Base-by-base conservation (phyloP, 1,140 invertebrate species). In the Trachymyrmex septentrionalis region DNA sequence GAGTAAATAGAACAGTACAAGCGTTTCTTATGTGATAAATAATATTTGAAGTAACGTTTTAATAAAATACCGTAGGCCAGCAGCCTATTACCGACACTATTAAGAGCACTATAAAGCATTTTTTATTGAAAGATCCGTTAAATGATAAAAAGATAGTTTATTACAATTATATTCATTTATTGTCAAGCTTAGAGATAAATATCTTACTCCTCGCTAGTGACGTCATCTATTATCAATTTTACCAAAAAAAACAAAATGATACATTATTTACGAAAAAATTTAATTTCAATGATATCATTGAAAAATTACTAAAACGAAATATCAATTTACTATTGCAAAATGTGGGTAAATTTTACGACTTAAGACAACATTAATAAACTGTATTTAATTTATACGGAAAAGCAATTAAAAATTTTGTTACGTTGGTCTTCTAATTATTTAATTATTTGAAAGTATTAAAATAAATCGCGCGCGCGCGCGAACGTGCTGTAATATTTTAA, bases 181-280 rank as follows among this genome's bases (percentile, higher is more conserved):
- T 84, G 80, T 84, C 80, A 84, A 84, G 80, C 69, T 84, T 84
- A 57, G 14, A 84, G 38, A 84, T 63, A 72, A 73, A 34, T 75
- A 84, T 84, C 38, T 61, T 84, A 73, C n/a, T 73, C 27, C 9
- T 84, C 80, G 38, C 24, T 24, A 73, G 14, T 75, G 57, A 61
- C 9, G 14, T 48, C 19, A 61, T 82, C 67, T 24, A 69, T 55
- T n/a, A 53, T 19, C 30, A 64, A 61, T 44, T 59, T 61, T 12
- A 53, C 50, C 1, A 16, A 44, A 57, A 3, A 3, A 81, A 71
- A 71, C 12, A 4, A 73, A 73, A 81, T 38, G 19, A 53, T 48
- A 48, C 5, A 19, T 34, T 48, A 19, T 69, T 34, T 55, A 44
- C 0, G 21, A 81, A 71, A 0, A 81, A 9, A 81, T 24, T 67